Conservation (phyloP, 2,113 vertebrate species). For the Fregetta grallaria region DNA sequence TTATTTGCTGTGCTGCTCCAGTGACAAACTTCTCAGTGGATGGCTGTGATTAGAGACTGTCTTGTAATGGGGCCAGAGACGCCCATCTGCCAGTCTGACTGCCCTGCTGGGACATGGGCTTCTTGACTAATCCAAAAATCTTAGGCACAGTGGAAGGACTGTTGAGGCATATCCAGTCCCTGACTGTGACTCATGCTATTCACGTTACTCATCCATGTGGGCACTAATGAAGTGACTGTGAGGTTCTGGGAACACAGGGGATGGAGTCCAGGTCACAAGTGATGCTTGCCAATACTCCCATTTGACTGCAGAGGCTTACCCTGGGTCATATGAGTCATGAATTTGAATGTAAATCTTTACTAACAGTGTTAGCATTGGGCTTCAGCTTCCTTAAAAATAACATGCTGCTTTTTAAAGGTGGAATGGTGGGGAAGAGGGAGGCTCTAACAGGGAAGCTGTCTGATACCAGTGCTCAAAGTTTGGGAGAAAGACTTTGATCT, state of each 20-base stretch:
- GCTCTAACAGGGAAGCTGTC: not conserved
- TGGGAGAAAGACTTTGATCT: not conserved
- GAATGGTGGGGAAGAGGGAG: not conserved
- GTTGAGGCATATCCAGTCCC: constrained; percentile 44
- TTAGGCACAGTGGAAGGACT: constrained; percentile 39
- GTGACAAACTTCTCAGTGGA: not conserved
- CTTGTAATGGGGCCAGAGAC: constrained; percentile 35
- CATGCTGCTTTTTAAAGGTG: not conserved
- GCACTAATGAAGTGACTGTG: constrained; percentile 61
- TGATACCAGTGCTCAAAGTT: not conserved
- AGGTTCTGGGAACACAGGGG: constrained; percentile 55
- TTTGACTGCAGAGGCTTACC: not conserved
- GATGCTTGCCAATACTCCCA: constrained; percentile 22
- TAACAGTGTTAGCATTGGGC: not conserved
- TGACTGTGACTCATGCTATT: constrained; percentile 56
- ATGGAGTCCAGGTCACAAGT: constrained; percentile 34
- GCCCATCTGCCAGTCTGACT: constrained; percentile 49
- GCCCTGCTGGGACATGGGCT: constrained; percentile 33
- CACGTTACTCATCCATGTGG: constrained; percentile 56
- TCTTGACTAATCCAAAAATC: constrained; percentile 28
- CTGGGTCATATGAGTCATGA: constrained; percentile 55
- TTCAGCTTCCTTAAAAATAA: constrained; percentile 17
- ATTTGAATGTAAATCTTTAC: constrained; percentile 26
- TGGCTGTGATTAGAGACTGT: not conserved
- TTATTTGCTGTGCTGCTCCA: not conserved